Base-by-base conservation (phyloP, 2,797 vertebrate species). In the Rhinoraja longicauda region DNA sequence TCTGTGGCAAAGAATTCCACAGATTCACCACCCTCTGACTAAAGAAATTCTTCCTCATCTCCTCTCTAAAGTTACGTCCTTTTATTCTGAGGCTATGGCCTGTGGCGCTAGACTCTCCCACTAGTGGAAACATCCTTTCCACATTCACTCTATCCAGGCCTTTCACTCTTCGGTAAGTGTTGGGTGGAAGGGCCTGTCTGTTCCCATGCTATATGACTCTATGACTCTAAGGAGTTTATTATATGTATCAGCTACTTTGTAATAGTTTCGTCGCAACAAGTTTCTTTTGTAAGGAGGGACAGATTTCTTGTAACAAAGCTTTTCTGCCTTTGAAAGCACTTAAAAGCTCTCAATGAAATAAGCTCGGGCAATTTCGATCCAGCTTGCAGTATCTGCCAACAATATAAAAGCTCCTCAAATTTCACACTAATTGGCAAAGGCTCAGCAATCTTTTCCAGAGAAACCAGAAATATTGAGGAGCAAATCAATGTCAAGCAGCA, bases 311-410 rank as follows among this genome's bases (percentile, higher is more conserved):
- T 84, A 84, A 15, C 81, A 12, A 84, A 59, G 81, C 9, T 29
- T 53, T n/a, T 26, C 81, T 84, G 21, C 10, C 81, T 59, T 84
- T 29, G 26, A 59, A 59, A 57, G 53, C 45, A 29, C 81, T 84
- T 59, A 84, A 57, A 84, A 29, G 26, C 81, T 84, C 81, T 59
- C 53, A 57, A 53, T 84, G 81, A 84, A 59, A 84, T 84, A 21
- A 82, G 45, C 21, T 53, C 53, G 79, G 45, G 10, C 81, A 59
- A 45, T 29, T 82, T 82, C 79, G 24, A 82, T 57, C 19, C 79
- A 82, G 79, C 19, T 26, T 57, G 39, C 53, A 59, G 24, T 59
- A 12, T 84, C 26, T 59, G 81, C 53, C 53, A 59, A 59, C 84
- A 59, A n/a, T 84, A 84, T 26, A 59, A 5, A 24, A 15, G 53